Percentiles rank a stretch among this genome's conserved stretches.
phyloP scores from a whole-genome alignment of 2,113 vertebrate genomes.

The Chaetops frenatus region DNA sequence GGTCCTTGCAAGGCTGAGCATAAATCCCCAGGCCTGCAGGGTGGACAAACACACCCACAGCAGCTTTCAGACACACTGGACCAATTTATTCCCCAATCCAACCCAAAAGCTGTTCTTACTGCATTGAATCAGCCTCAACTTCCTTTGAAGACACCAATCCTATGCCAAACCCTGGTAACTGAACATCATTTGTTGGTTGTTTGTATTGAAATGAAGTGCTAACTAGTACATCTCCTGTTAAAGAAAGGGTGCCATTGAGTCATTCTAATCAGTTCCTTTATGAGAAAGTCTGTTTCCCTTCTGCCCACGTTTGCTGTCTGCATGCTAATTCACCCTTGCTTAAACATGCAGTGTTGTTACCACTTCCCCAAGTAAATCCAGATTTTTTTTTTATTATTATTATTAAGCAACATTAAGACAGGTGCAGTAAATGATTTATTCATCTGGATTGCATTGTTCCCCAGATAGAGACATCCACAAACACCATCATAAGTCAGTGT shows the following conservation, averaged over 20 bases:
- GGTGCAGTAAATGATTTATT: background rate
- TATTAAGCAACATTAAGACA: background rate
- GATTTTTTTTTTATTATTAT: background rate
- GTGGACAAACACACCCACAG: background rate
- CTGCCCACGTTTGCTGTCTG: conserved; percentile 36
- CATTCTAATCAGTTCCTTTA: conserved; percentile 41
- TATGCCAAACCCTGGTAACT: background rate
- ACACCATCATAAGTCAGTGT: background rate
- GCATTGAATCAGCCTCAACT: background rate
- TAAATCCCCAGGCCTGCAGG: background rate
- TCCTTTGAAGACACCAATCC: background rate
- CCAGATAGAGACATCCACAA: background rate
- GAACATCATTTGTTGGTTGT: conserved; percentile 21
- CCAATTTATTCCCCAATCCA: background rate
- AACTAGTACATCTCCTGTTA: conserved; percentile 34
- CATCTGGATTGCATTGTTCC: background rate
- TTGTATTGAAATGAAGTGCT: conserved; percentile 32
- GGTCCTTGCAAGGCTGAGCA: background rate
- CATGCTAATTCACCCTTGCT: conserved; percentile 51
- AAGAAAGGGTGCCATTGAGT: conserved; percentile 7
- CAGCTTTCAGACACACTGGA: background rate
- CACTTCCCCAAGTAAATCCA: background rate
- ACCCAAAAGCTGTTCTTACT: background rate
- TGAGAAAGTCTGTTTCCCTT: conserved; percentile 49
- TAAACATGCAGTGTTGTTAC: background rate